Percentiles rank a stretch among this genome's conserved stretches.
Conservation (phyloP, 1,140 invertebrate species). For the Macrotrachela quadricornifera region DNA sequence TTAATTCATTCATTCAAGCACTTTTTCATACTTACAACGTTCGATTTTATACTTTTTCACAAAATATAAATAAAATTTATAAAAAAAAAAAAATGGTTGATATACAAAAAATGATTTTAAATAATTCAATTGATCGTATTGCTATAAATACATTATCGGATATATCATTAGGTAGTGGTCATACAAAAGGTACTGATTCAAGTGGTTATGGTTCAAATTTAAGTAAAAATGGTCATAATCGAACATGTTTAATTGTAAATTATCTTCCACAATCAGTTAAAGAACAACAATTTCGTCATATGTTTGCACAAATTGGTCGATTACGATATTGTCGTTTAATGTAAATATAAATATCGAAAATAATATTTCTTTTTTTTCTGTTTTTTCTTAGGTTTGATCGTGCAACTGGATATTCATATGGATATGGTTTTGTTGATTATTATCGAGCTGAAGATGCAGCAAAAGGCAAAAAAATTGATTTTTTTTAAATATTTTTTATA, state of each 20-base stretch:
- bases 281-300: constrained; percentile 1
- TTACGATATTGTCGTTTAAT: constrained; percentile 3
- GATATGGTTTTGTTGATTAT: constrained; percentile 9
- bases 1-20: too few species aligned
- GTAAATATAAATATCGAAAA: background rate
- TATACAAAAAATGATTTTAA: too few species aligned
- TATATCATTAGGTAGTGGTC: too few species aligned
- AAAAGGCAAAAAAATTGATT: background rate
- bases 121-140: too few species aligned
- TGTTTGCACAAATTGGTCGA: constrained; percentile 2
- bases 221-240: background rate
- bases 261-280: constrained; percentile 9
- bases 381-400: background rate
- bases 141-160: too few species aligned
- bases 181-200: too few species aligned
- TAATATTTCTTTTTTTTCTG: background rate
- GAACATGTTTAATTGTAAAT: constrained; percentile 40
- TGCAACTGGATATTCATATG: constrained; percentile 1
- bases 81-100: too few species aligned
- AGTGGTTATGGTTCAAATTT: too few species aligned
- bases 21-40: too few species aligned
- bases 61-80: too few species aligned
- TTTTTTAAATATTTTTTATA: too few species aligned
- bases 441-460: constrained; percentile 1
- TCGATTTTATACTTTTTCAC: too few species aligned